Conservation (phyloP, 2,797 vertebrate genomes). For the Phrynocephalus guinanensis region DNA sequence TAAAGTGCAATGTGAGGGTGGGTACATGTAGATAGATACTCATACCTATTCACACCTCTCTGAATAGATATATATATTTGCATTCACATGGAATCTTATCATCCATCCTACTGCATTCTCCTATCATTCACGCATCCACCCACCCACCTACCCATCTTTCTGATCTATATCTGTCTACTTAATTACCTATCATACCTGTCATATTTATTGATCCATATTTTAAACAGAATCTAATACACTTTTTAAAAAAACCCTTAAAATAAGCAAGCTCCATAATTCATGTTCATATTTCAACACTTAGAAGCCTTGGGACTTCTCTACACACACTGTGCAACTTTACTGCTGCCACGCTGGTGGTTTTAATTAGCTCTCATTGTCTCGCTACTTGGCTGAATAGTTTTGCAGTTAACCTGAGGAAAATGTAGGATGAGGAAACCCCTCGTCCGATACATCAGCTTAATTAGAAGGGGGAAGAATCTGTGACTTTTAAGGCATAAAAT, state of each 20-base stretch:
- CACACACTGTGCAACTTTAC: neutral
- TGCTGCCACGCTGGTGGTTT: constrained; percentile 28
- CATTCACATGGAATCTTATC: neutral
- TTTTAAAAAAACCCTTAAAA: constrained; percentile 16
- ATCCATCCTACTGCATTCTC: neutral
- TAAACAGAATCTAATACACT: neutral
- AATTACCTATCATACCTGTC: neutral
- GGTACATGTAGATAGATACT: too few species aligned
- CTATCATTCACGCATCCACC: neutral
- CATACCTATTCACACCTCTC: too few species aligned
- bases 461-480: constrained; percentile 13
- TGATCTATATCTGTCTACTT: neutral
- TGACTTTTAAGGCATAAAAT: constrained; percentile 24
- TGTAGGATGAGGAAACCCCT: constrained; percentile 33
- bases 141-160: neutral
- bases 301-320: constrained; percentile 9
- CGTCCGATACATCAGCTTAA: constrained; percentile 25
- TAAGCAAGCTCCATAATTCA: neutral
- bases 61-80: neutral
- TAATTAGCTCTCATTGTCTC: constrained; percentile 42
- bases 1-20: neutral
- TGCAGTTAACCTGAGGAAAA: constrained; percentile 36
- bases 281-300: constrained; percentile 9
- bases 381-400: constrained; percentile 33
- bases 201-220: neutral